Base-by-base conservation (phyloP, 1,140 invertebrate species). In the Orchesella cincta region DNA sequence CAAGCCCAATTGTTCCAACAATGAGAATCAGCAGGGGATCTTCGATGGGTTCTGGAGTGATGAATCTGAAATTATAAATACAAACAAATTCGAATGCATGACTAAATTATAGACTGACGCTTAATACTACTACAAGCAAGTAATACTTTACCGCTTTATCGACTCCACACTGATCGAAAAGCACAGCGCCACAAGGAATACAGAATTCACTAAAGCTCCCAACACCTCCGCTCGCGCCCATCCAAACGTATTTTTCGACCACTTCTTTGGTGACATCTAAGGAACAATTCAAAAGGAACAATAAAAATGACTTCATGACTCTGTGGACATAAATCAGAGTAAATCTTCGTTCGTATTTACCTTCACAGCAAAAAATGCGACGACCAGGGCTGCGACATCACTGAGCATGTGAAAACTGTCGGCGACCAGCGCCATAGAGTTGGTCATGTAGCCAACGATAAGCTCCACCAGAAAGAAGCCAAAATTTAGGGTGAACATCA, bases 181-280 rank as follows among this genome's bases (percentile, higher is more conserved):
- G 86, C 94, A 96, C 34, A 97, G 86, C 16, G 95, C 94, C 23
- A 94, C 93, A 54, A 97, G 88, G 85, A 97, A 97, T 29, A 96
- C 94, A 1, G 94, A 93, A 86, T 96, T 96, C 0, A 96, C 93
- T 64, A 97, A 86, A 0, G 94, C 94, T n/a, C 95, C 95, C n/a
- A 97, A 85, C 0, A 97, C 94, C 86, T 97, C 94, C 0, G 94
- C 94, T 81, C 95, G 88, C 0, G 94, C 94, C 94, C 94, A 97
- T 8, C 95, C 95, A 84, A 96, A 97, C 2, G 95, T 96, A 84
- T 96, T 96, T 86, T 96, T 96, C 2, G 94, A 93, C 93, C 94
- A 96, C 88, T 95, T 95, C 85, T 95, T 95, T 81, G 94, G 94
- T 75, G 94, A 95, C 93, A 96, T 96, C 94, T 96, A 85, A n/a